Base-by-base conservation (phyloP, 2,888 invertebrate genomes). In the Ornithoptera priamus region DNA sequence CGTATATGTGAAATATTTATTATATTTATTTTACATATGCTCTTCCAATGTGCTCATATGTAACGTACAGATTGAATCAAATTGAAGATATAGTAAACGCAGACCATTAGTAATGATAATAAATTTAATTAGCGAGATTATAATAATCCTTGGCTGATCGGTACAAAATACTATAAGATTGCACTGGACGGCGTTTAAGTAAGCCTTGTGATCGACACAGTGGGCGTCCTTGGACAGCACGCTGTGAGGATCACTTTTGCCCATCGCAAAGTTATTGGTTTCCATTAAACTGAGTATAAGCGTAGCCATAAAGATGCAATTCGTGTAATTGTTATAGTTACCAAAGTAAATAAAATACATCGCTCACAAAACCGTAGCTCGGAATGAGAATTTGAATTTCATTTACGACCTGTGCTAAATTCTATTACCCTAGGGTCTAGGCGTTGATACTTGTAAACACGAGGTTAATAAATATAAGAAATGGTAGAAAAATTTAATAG, bases 151-250 rank as follows among this genome's bases (percentile, higher is more conserved):
- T 12, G 6, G 5, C 18, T 30, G n/a, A 56, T 56, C 56, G 6
- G 17, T 17, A 57, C n/a, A 64, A 64, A 63, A 39, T 42, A 62
- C 4, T n/a, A 18, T 42, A 42, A n/a, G 62, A 2, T 42, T 20
- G n/a, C 2, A 62, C 39, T 39, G 30, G 24, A 30, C 30, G 50
- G 50, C 62, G 22, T 53, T 53, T 62, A 30, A 30, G 50, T 53
- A 24, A 30, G 10, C 10, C 71, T 72, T 71, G 70, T 67, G 72
- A 67, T 53, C 60, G 62, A 67, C 69, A 30, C 73, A 72, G 76
- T 69, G 68, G 80, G 73, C 76, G 82, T 73, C 84, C 83, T 71
- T 83, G 84, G 81, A 78, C 79, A 77, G 50, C 74, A 76, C 78
- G 81, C 72, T 65, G 74, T 71, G 72, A 72, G 65, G 72, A 75